Percentiles rank a stretch among this genome's conserved stretches.
These are phyloP conservation scores for Chrysomela aeneicollis DNA, from an alignment of 2,888 invertebrate species.

Conservation along the genomic window DNA sequence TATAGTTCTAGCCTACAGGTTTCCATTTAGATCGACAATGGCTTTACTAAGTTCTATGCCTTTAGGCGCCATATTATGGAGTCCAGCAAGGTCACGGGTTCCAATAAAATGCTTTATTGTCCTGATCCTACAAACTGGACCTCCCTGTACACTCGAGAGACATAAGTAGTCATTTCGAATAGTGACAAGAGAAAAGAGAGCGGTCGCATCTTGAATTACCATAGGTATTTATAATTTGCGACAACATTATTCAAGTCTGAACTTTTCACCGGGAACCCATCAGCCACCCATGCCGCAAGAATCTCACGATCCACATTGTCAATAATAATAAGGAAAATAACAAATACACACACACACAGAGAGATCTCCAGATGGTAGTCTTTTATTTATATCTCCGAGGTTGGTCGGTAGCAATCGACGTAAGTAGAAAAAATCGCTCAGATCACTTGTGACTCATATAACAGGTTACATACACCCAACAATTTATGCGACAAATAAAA, in stretches of 20 bases:
- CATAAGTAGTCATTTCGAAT: background rate
- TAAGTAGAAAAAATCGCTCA: constrained; percentile 51
- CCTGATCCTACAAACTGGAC: too few species aligned
- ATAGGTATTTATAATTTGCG: constrained; percentile 10
- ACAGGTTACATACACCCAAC: constrained; percentile 57
- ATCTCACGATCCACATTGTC: constrained; percentile 22
- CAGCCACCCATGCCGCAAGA: constrained; percentile 21
- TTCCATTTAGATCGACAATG: too few species aligned
- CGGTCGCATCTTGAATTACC: constrained; percentile 13
- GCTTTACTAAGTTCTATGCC: too few species aligned
- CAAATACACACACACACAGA: constrained; percentile 35
- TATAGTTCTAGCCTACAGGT: too few species aligned
- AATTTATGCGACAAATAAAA: constrained; percentile 61
- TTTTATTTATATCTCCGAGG: constrained; percentile 56
- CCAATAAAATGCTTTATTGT: too few species aligned
- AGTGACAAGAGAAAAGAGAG: background rate
- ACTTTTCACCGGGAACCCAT: constrained; percentile 1
- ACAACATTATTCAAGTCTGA: constrained; percentile 17
- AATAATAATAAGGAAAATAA: constrained; percentile 41
- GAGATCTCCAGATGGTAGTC: constrained; percentile 49
- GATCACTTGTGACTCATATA: constrained; percentile 59
- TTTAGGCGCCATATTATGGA: too few species aligned
- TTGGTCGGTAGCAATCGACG: constrained; percentile 50
- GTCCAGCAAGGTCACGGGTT: too few species aligned
- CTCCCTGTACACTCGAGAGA: too few species aligned